These are phyloP conservation scores for Tanytarsus gracilentus DNA, from an alignment of 2,888 invertebrate genomes.

Conservation along the genomic window DNA sequence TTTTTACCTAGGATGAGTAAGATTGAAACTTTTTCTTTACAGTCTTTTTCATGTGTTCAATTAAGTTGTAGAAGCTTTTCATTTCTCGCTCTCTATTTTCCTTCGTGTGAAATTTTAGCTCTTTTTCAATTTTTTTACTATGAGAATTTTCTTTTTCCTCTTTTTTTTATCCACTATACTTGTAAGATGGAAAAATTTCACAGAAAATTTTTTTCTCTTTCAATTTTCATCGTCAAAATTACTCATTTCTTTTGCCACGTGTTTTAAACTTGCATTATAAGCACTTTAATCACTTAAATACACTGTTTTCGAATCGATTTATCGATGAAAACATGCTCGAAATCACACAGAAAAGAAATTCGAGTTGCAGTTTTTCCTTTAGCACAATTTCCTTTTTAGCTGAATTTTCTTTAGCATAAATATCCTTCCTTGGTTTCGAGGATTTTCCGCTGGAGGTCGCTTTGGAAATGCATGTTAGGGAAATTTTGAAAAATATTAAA, in stretches of 20 bases:
- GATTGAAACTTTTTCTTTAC: slow-evolving; percentile 16
- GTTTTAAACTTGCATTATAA: not conserved
- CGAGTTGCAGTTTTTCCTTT: not conserved
- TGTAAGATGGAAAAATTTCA: not conserved
- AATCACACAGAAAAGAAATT: not conserved
- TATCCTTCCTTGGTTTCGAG: not conserved
- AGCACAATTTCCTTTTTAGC: slow-evolving; percentile 14
- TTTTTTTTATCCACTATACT: not conserved
- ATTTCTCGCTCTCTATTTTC: not conserved
- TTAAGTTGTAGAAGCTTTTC: slow-evolving; percentile 12
- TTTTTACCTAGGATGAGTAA: slow-evolving; percentile 13
- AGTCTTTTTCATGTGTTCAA: slow-evolving; percentile 11
- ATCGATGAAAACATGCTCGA: slow-evolving; percentile 4
- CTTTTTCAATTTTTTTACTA: not conserved
- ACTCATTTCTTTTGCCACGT: not conserved
- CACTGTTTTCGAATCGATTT: not conserved
- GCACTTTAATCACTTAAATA: not conserved
- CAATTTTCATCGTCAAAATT: not conserved
- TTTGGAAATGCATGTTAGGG: not conserved
- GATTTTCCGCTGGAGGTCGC: not conserved
- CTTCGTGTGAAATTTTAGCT: not conserved
- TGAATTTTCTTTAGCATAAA: slow-evolving; percentile 1
- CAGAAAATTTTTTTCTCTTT: not conserved
- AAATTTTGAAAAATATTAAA: not conserved
- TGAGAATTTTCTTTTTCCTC: not conserved